These are phyloP conservation scores for Plectrocnemia conspersa DNA, from an alignment of 1,140 invertebrate species.

Conservation along the genomic window DNA sequence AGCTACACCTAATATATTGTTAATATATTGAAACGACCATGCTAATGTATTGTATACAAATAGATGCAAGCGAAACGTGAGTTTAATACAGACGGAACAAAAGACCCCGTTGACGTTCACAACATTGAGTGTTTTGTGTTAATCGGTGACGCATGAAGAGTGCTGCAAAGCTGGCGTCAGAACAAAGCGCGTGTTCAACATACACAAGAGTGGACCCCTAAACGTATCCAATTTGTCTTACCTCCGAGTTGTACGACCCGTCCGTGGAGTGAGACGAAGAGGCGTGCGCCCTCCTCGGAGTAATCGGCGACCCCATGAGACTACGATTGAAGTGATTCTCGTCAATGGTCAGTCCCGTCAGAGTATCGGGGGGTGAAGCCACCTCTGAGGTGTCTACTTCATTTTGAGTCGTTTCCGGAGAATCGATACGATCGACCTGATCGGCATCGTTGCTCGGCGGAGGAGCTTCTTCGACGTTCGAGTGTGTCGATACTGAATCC, in stretches of 20 bases:
- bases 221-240: no score
- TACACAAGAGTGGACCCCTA: no score
- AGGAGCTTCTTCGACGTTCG: background rate
- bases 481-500: background rate
- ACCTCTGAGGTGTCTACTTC: slow-evolving; percentile 6
- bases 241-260: slow-evolving; percentile 31
- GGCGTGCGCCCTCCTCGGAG: background rate
- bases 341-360: slow-evolving; percentile 25
- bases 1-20: no score
- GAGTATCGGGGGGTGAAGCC: background rate
- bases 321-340: slow-evolving; percentile 34
- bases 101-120: no score
- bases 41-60: no score
- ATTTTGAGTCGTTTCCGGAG: background rate
- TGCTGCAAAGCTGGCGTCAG: no score
- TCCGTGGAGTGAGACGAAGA: slow-evolving; percentile 26
- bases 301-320: slow-evolving; percentile 27
- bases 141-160: no score
- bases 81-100: no score
- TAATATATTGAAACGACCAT: no score
- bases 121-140: no score
- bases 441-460: background rate
- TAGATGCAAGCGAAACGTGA: no score
- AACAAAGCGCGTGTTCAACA: no score
- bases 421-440: background rate